phyloP scores from a whole-genome alignment of 35 echinoderm and acorn worm genomes.

The Heliocidaris erythrogramma region DNA sequence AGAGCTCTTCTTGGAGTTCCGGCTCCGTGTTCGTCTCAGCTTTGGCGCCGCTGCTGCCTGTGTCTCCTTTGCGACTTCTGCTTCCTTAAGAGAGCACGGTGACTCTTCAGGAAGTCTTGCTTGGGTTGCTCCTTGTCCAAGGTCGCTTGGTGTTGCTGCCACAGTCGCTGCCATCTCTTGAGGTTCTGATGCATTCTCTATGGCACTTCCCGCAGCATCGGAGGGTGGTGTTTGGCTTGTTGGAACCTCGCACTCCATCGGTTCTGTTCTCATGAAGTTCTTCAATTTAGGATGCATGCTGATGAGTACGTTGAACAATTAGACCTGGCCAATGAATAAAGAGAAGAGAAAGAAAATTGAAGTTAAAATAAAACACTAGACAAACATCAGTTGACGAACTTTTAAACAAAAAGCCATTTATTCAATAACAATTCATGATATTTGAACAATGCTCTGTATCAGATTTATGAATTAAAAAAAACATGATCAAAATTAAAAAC shows the following conservation, averaged over 20 bases:
- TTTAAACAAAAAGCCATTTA: no score
- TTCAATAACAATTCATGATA: no score
- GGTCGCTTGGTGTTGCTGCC: conserved; percentile 9
- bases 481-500: no score
- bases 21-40: neutral
- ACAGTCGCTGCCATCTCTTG: conserved; percentile 22
- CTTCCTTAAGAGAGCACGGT: neutral
- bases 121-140: neutral
- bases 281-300: conserved; percentile 47
- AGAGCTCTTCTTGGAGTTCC: neutral
- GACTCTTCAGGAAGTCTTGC: neutral
- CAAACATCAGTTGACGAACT: neutral
- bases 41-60: neutral
- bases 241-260: conserved; percentile 36
- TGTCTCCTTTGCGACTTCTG: no score
- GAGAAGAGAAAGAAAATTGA: neutral
- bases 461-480: no score
- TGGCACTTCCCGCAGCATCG: neutral
- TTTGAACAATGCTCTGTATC: no score
- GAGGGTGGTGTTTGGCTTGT: neutral
- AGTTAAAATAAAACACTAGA: neutral
- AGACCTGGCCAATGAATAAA: neutral
- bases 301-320: neutral
- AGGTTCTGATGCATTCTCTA: conserved; percentile 33
- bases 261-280: conserved; percentile 39